These are phyloP conservation scores for Anser cygnoides DNA, from an alignment of 2,113 vertebrate genomes.

Conservation along the genomic window DNA sequence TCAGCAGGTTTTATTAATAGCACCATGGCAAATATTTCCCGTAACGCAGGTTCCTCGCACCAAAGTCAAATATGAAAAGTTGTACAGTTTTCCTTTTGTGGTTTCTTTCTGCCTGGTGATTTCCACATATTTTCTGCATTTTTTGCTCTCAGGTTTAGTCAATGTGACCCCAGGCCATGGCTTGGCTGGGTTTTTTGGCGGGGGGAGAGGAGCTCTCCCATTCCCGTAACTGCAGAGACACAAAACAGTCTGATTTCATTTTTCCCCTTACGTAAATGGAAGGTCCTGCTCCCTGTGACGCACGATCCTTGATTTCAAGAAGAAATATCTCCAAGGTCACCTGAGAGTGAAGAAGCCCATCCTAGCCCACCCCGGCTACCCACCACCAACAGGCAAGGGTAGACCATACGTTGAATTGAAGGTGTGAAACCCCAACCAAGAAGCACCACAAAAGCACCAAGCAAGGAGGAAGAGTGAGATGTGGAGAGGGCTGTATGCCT, in stretches of 20 bases:
- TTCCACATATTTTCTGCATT: constrained; percentile 57
- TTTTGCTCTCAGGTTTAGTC: constrained; percentile 61
- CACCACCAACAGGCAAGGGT: neutral
- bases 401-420: neutral
- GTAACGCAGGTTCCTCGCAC: neutral
- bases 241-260: neutral
- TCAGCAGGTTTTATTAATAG: constrained; percentile 43
- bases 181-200: neutral
- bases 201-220: neutral
- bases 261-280: constrained; percentile 47
- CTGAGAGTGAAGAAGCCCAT: neutral
- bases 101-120: constrained; percentile 42
- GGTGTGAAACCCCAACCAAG: neutral
- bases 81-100: neutral
- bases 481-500: neutral
- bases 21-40: neutral
- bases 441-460: neutral
- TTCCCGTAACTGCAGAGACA: neutral
- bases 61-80: neutral
- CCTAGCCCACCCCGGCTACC: neutral
- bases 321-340: neutral
- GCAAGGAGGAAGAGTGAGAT: neutral
- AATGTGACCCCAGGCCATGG: neutral
- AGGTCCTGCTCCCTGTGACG: neutral
- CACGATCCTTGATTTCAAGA: neutral